Conservation (phyloP, 2,888 invertebrate species). For the Gymnoscelis rufifasciata region DNA sequence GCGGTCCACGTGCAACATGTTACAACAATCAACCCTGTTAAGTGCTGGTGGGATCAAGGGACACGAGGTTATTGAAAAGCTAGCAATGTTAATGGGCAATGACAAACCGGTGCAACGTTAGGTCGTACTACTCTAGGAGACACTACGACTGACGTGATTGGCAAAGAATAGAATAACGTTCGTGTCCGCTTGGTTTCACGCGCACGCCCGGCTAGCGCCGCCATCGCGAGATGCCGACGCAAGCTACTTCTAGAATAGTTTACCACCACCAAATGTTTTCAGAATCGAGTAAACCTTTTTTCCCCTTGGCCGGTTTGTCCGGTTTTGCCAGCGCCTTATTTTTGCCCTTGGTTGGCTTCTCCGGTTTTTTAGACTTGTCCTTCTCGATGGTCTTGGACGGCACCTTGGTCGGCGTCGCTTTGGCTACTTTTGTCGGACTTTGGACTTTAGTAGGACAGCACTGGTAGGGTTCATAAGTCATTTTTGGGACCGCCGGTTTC, state of each 20-base stretch:
- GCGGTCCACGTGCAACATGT: slow-evolving; percentile 63
- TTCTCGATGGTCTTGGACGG: slow-evolving; percentile 75
- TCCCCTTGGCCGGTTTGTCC: slow-evolving; percentile 81
- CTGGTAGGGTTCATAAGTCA: slow-evolving; percentile 93
- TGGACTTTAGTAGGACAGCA: slow-evolving; percentile 93
- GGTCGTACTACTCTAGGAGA: slow-evolving; percentile 43
- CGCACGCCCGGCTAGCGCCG: slow-evolving; percentile 56
- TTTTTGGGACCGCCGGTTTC: slow-evolving; percentile 86
- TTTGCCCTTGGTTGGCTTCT: slow-evolving; percentile 64
- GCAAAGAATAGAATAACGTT: slow-evolving; percentile 52
- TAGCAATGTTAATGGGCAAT: slow-evolving; percentile 61
- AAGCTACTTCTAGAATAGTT: slow-evolving; percentile 40
- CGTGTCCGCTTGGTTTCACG: slow-evolving; percentile 71
- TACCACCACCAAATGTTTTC: slow-evolving; percentile 92
- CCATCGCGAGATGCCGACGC: slow-evolving; percentile 37
- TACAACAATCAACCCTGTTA: slow-evolving; percentile 72
- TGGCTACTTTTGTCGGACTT: slow-evolving; percentile 88
- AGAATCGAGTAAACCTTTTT: slow-evolving; percentile 91
- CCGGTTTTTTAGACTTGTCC: slow-evolving; percentile 57
- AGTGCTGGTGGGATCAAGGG: slow-evolving; percentile 73
- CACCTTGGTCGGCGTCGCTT: slow-evolving; percentile 82
- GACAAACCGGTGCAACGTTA: slow-evolving; percentile 59
- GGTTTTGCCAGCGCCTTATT: slow-evolving; percentile 77
- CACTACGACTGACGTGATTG: slow-evolving; percentile 42
- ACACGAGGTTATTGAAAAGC: slow-evolving; percentile 70